These are phyloP conservation scores for Geotrypetes seraphini DNA, from an alignment of 2,797 vertebrate species.

Conservation along the genomic window DNA sequence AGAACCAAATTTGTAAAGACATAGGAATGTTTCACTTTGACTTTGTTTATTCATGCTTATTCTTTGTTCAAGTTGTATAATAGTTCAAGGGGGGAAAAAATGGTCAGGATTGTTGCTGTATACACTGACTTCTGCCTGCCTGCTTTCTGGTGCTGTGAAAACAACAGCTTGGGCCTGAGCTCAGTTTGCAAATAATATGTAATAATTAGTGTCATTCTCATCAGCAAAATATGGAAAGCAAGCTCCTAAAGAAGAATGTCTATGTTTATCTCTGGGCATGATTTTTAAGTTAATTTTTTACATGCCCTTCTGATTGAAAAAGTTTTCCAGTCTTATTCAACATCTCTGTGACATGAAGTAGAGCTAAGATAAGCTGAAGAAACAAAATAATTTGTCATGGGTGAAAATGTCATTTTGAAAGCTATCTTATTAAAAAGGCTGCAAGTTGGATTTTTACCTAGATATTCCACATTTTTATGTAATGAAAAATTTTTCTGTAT, in stretches of 20 bases:
- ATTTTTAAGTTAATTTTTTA: too few species aligned
- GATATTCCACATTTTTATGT: conserved; percentile 48
- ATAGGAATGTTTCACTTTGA: conserved; percentile 41
- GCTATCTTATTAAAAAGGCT: conserved; percentile 33
- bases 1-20: conserved; percentile 29
- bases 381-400: not conserved
- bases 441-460: conserved; percentile 40
- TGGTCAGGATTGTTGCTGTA: conserved; percentile 16
- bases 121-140: conserved; percentile 12
- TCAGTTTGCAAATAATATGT: not conserved
- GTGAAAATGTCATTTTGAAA: conserved; percentile 9
- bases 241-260: too few species aligned
- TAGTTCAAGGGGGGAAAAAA: too few species aligned
- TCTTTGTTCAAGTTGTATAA: conserved; percentile 20
- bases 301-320: too few species aligned
- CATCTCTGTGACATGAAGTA: too few species aligned
- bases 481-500: conserved; percentile 51
- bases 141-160: conserved; percentile 19
- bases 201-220: conserved; percentile 10
- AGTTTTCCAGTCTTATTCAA: too few species aligned
- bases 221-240: conserved; percentile 19
- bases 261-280: too few species aligned
- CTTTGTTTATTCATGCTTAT: too few species aligned
- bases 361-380: too few species aligned
- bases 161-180: conserved; percentile 16